These are phyloP conservation scores for Xiphophorus maculatus DNA, from an alignment of 2,113 vertebrate species.

Conservation along the genomic window DNA sequence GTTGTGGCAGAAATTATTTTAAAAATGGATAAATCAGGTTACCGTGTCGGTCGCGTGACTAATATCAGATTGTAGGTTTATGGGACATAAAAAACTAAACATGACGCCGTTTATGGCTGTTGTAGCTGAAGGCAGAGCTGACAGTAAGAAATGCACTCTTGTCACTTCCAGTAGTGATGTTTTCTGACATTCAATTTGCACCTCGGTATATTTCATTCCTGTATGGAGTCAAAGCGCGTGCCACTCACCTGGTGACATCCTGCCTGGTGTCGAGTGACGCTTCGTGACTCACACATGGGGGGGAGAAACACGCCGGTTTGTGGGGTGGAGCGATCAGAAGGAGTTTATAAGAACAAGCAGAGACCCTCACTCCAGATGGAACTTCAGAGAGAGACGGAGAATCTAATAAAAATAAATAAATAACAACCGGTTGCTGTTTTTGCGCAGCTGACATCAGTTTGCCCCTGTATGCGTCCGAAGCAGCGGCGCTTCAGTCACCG, in stretches of 20 bases:
- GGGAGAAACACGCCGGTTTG: neutral
- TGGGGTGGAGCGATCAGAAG: conserved; percentile 35
- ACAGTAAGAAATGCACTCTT: neutral
- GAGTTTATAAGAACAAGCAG: conserved; percentile 41
- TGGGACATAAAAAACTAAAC: no score
- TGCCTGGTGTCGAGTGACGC: neutral
- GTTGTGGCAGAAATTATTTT: no score
- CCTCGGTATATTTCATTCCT: neutral
- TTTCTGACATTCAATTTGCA: conserved; percentile 2
- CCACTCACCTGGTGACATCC: neutral
- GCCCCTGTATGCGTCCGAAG: conserved; percentile 23
- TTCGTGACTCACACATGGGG: neutral
- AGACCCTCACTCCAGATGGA: conserved; percentile 6
- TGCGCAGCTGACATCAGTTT: neutral
- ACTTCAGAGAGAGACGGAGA: neutral
- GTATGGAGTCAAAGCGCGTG: conserved; percentile 1
- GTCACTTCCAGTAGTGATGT: conserved; percentile 1
- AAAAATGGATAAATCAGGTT: no score
- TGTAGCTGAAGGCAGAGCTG: conserved; percentile 6
- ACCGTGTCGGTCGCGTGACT: neutral
- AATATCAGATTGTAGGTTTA: neutral
- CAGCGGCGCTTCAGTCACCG: neutral
- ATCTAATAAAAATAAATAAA: neutral
- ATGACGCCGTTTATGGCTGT: conserved; percentile 25
- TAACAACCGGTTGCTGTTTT: neutral